Evolutionary conservation across 2,888 invertebrate genomes (phyloP), one percentile per base, ranked within the genome.

Genomic region (Pachydiplax longipennis): DNA sequence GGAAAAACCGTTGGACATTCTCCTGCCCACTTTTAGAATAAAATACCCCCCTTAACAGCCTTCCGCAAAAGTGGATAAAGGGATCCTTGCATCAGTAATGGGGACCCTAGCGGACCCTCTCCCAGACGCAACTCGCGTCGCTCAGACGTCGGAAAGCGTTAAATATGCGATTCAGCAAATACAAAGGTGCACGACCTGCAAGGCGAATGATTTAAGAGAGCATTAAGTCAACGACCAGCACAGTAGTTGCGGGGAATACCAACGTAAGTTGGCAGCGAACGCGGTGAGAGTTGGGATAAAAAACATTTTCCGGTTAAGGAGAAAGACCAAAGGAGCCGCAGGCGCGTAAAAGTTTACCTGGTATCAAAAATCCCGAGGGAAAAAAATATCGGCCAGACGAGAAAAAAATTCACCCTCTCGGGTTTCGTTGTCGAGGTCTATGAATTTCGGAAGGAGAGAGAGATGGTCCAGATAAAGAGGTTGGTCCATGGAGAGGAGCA

Each of bases 181-280:
- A 83, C 25, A 58, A 83, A 53, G 83, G 58, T 35, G 53, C 31
- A 53, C 58, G 83, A 83, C 35, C 58, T 58, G 5, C 53, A 58
- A 48, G 35, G 58, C 58, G 83, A 58, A 58, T 87, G 87, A 87
- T 87, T 61, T 65, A 87, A 87, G 87, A 87, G 87, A 35, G 37
- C 35, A 65, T 12, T 22, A 87, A 65, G 87, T 65, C 37, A 37
- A 58, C 87, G 65, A 87, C 61, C 37, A 22, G 73, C 73, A 13
- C 13, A 10, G 73, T 13, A 13, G 73, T 31, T 31, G 73, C 22
- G 25, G 73, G 65, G 73, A 73, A 73, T 73, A 73, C 37, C 87
- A 22, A 3, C 22, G 18, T 40, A 53, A 31, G 61, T 61, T 12
- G 22, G 87, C 25, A 31, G 83, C 22, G 73, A 31, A 31, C 73